These are phyloP conservation scores for Oxyruncus cristatus DNA, from an alignment of 2,113 vertebrate genomes.

Conservation along the genomic window DNA sequence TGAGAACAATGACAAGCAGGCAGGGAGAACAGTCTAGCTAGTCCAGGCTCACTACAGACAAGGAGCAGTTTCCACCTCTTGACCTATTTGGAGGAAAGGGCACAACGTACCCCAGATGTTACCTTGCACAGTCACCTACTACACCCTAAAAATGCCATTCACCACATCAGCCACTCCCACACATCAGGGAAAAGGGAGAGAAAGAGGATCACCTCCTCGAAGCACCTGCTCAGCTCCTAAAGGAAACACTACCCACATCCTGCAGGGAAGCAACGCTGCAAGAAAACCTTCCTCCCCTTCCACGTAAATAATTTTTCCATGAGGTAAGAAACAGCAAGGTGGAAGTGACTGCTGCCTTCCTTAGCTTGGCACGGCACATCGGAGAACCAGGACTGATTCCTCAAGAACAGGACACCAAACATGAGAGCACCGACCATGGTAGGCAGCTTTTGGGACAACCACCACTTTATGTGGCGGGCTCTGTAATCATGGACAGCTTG, in stretches of 20 bases:
- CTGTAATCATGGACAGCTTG: neutral
- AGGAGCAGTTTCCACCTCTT: neutral
- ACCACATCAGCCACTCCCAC: neutral
- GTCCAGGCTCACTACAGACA: neutral
- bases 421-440: accelerated
- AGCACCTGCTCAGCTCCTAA: neutral
- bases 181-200: neutral
- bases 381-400: neutral
- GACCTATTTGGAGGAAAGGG: neutral
- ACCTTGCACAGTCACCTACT: neutral
- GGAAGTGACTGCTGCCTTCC: neutral
- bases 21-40: neutral
- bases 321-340: neutral
- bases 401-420: neutral
- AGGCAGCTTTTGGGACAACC: neutral
- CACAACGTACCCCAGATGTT: neutral
- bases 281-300: neutral
- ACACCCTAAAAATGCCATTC: neutral
- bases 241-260: neutral
- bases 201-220: neutral
- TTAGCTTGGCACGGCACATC: neutral
- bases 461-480: neutral
- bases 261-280: neutral
- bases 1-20: neutral
- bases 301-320: neutral